Base-by-base conservation (phyloP, 2,888 invertebrate species). In the Spicauda simplicius region DNA sequence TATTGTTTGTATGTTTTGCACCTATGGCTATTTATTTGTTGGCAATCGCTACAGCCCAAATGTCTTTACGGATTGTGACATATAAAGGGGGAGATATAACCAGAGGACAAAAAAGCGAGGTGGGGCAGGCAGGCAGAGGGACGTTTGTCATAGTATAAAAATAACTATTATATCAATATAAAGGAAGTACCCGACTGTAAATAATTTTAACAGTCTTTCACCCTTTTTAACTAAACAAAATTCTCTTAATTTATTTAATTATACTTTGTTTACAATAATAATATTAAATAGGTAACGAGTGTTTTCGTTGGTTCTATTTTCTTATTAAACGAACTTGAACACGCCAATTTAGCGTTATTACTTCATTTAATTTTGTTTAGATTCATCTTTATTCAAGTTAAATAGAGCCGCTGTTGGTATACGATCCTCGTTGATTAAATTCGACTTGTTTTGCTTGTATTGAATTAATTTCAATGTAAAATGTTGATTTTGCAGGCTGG, bases 341-440 rank as follows among this genome's bases (percentile, higher is more conserved):
- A 71, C 71, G 73, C 71, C 75, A 72, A 75, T 75, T 73, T 68
- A 69, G 72, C 68, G 70, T 74, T 79, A 73, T 77, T 81, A 80
- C 81, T 80, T 71, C 78, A 77, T 81, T 78, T 77, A 79, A 80
- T 77, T 82, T 82, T 80, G 77, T 83, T 84, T 79, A 78, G 80
- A 80, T 82, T 80, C 77, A 77, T 78, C 76, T 78, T 80, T 76
- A 77, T 75, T 73, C 63, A 71, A 69, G 72, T 76, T 75, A 77
- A 77, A 79, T 74, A 74, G 72, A 59, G 64, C 69, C 63, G 70
- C 64, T 69, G 65, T 62, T 45, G 56, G 69, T 30, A 65, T 54
- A 37, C 69, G 64, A 72, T 71, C 67, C 72, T 69, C 70, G 71
- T 68, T 69, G 48, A 69, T 70, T 72, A 71, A 73, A 76, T 75